These are phyloP conservation scores for Aphrocallistes beatrix DNA, from an alignment of 37 sponge, comb jelly and placozoan genomes.

Conservation along the genomic window DNA sequence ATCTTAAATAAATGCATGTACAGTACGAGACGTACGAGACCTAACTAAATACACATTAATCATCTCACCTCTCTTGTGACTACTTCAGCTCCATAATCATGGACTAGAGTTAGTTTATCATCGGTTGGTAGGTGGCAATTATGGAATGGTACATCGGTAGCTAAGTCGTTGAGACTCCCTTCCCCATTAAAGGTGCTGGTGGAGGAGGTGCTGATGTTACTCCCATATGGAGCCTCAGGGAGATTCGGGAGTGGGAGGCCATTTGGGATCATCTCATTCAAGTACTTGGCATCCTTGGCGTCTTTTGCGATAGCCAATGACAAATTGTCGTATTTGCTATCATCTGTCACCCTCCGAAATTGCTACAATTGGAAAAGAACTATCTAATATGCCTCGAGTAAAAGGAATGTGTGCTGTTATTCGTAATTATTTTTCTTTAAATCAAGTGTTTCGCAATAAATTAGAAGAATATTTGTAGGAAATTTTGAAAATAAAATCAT, in stretches of 20 bases:
- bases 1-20: no score
- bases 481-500: no score
- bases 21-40: no score
- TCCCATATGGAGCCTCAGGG: not conserved
- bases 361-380: not conserved
- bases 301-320: not conserved
- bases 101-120: no score
- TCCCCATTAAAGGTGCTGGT: not conserved
- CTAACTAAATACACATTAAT: no score
- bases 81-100: no score
- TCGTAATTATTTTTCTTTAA: not conserved
- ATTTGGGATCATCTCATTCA: not conserved
- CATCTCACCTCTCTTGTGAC: no score
- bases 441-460: not conserved
- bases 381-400: no score
- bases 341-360: constrained; percentile 10
- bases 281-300: not conserved
- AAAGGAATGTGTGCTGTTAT: no score
- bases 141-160: not conserved
- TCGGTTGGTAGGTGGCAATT: not conserved
- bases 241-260: not conserved
- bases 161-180: not conserved
- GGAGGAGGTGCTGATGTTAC: constrained; percentile 1
- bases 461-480: not conserved
- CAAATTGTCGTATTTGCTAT: not conserved